Conservation (phyloP, 2,797 vertebrate genomes). For the Chlorospingus semifuscus region DNA sequence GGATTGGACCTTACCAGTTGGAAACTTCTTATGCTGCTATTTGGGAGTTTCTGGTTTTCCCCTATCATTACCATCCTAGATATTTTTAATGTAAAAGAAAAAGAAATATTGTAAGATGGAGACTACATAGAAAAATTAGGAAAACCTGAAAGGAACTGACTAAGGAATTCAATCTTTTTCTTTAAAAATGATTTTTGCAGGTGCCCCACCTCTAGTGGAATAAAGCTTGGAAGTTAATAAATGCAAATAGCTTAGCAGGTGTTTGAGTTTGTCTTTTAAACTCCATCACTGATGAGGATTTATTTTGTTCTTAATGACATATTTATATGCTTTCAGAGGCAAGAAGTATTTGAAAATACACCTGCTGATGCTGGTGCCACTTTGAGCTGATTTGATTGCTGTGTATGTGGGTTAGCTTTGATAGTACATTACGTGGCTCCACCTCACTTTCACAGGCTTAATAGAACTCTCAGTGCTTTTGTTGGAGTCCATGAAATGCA, state of each 20-base stretch:
- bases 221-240: conserved; percentile 8
- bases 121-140: not conserved
- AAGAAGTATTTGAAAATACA: conserved; percentile 46
- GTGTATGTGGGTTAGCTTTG: not conserved
- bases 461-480: not conserved
- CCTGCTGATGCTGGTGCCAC: conserved; percentile 22
- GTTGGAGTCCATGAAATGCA: not conserved
- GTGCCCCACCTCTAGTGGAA: not conserved
- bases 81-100: not conserved
- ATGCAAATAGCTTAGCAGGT: conserved; percentile 52
- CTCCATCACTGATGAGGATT: conserved; percentile 25
- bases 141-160: not conserved
- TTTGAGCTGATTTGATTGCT: conserved; percentile 46
- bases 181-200: not conserved
- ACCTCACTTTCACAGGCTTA: not conserved
- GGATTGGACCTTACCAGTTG: not conserved
- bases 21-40: not conserved
- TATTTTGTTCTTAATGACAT: conserved; percentile 50
- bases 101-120: not conserved
- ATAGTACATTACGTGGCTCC: not conserved
- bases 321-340: conserved; percentile 41
- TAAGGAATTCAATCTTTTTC: not conserved
- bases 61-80: not conserved
- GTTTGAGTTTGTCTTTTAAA: conserved; percentile 11
- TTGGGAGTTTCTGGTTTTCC: not conserved